Evolutionary conservation across 2,113 vertebrate genomes (phyloP).

Genomic region (Gyps fulvus): DNA sequence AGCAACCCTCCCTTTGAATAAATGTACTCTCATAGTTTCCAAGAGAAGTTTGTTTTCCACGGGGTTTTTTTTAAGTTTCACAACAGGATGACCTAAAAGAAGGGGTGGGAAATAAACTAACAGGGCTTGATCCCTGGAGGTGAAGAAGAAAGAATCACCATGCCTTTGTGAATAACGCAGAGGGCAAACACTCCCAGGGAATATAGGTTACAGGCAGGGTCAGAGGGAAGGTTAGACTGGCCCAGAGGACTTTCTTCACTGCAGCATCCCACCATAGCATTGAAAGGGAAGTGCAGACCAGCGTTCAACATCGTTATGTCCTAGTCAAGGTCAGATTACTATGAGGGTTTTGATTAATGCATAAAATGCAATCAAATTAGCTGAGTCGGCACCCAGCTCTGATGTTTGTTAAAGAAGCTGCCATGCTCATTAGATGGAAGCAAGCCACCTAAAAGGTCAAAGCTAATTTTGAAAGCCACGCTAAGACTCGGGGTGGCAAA

Average conservation of each 20-base stretch:
- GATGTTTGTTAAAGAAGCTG: conserved; percentile 20
- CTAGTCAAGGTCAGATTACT: conserved; percentile 35
- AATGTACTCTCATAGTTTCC: neutral
- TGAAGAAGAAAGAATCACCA: neutral
- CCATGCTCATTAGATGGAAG: conserved; percentile 32
- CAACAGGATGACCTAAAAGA: neutral
- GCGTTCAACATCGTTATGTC: neutral
- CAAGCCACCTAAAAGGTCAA: conserved; percentile 42
- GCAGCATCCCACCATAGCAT: accelerated
- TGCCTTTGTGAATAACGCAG: neutral
- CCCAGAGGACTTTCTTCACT: neutral
- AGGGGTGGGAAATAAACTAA: neutral
- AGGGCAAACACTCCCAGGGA: neutral
- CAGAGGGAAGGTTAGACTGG: neutral
- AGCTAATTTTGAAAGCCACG: conserved; percentile 19
- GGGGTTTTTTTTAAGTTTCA: neutral
- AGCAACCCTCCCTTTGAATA: neutral
- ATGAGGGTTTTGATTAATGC: conserved; percentile 32
- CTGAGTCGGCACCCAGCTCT: neutral
- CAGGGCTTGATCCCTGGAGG: neutral
- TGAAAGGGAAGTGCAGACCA: neutral
- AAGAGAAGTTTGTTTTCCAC: neutral
- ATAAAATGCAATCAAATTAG: conserved; percentile 44
- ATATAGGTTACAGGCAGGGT: neutral
- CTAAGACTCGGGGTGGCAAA: neutral